Evolutionary conservation across 2,888 invertebrate genomes (phyloP), one percentile per base, ranked within the genome.

Genomic region (Lysandra coridon): DNA sequence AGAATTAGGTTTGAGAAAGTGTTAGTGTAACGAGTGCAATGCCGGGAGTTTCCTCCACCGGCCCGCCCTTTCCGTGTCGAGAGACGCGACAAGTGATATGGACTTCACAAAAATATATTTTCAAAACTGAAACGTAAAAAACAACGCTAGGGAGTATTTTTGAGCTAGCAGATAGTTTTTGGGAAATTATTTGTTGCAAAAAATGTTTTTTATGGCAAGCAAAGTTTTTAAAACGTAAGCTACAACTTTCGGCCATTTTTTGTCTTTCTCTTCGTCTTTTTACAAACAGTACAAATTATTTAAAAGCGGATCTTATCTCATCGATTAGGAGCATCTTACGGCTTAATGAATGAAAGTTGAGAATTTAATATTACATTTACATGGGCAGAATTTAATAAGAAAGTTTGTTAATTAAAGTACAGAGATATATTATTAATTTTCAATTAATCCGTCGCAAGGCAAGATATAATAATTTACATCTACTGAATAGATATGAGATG

Each of bases 51-150:
- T 44, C 44, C 17, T 78, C 64, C 49, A 53, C 64, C 37, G 23
- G 37, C 78, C 82, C 82, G 82, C 82, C 82, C 80, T 80, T 83
- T 81, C 75, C 82, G 53, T 82, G 82, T 82, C 53, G 73, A 62
- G 76, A 74, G 53, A 62, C 23, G 33, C 75, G 73, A 73, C 62
- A 33, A 23, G 78, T 57, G 76, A 76, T 49, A 53, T 30, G 76
- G 17, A 57, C 6, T 57, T 75, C 57, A 57, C 53, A 57, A 33
- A 76, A 76, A 76, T 76, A 33, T 76, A 76, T 76, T 57, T 76
- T 69, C n/a, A 57, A 79, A 69, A 77, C 77, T 73, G 49, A 30
- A 53, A 33, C 53, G 33, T 1, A 14, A 33, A 30, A 76, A 76
- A 53, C 7, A 33, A 33, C 2, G 14, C 6, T 57, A 57, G 57